These are phyloP conservation scores for Diadegma fenestrale DNA, from an alignment of 2,888 invertebrate genomes.

Conservation along the genomic window DNA sequence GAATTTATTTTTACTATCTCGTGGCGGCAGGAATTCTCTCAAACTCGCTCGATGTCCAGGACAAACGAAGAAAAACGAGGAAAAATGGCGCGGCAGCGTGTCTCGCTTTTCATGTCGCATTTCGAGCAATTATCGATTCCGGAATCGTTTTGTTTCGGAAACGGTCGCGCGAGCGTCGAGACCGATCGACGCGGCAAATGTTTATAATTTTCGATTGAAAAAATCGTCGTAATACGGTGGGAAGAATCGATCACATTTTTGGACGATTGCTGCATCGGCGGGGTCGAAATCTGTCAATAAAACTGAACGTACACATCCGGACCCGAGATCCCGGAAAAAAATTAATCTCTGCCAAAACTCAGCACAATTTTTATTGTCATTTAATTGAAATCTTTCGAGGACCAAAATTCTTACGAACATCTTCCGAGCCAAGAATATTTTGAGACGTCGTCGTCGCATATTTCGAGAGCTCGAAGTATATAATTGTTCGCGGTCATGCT, in stretches of 20 bases:
- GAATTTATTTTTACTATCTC: conserved; percentile 26
- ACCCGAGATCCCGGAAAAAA: too few relatives aligned
- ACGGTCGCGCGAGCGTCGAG: too few relatives aligned
- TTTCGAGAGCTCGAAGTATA: not conserved
- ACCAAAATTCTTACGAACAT: not conserved
- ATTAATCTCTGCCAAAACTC: too few relatives aligned
- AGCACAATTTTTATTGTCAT: not conserved
- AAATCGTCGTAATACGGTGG: too few relatives aligned
- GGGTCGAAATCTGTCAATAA: too few relatives aligned
- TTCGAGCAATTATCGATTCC: conserved; percentile 9
- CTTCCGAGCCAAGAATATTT: conserved; percentile 12
- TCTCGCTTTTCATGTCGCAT: not conserved
- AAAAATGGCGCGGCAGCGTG: not conserved
- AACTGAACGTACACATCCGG: too few relatives aligned
- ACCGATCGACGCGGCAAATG: too few relatives aligned
- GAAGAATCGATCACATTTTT: too few relatives aligned
- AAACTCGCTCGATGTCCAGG: not conserved
- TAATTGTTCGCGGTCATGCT: not conserved
- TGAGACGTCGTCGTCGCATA: not conserved
- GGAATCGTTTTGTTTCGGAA: too few relatives aligned
- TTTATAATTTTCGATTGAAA: too few relatives aligned
- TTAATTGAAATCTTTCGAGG: not conserved
- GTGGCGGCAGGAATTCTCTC: not conserved
- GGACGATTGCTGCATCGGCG: too few relatives aligned
- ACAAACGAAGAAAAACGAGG: not conserved